Percentiles rank a stretch among this genome's conserved stretches.
These are phyloP conservation scores for Tinamus major DNA, from an alignment of 2,797 vertebrate genomes.

Conservation along the genomic window DNA sequence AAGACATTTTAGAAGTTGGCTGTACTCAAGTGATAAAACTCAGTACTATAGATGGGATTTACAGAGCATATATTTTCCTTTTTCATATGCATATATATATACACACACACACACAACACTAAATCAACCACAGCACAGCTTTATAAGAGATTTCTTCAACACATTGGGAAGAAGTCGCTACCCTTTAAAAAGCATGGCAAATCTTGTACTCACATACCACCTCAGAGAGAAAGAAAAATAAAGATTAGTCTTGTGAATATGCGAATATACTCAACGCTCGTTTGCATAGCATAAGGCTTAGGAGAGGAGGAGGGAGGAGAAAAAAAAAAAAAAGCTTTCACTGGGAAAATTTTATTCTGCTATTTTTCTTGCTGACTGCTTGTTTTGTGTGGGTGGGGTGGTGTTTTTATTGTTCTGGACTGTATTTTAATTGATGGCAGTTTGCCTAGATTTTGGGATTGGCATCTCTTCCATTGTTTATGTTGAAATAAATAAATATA, in stretches of 20 bases:
- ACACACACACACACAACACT: background rate
- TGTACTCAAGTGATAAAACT: background rate
- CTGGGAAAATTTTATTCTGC: constrained; percentile 36
- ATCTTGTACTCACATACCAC: background rate
- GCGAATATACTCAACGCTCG: background rate
- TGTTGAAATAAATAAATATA: constrained; percentile 48
- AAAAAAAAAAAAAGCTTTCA: constrained; percentile 23
- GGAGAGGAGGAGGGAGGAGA: background rate
- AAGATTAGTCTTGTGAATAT: background rate
- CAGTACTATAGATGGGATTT: background rate
- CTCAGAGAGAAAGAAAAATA: background rate
- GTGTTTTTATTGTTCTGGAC: constrained; percentile 65
- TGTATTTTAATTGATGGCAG: constrained; percentile 65
- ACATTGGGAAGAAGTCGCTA: background rate
- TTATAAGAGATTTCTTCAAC: background rate
- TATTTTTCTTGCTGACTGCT: constrained; percentile 60
- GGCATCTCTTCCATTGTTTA: constrained; percentile 53
- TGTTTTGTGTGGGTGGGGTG: constrained; percentile 63
- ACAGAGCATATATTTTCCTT: background rate
- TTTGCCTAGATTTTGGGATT: constrained; percentile 57
- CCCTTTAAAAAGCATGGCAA: background rate
- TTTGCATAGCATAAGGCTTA: background rate
- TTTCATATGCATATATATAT: background rate
- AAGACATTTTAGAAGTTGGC: background rate
- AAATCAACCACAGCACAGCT: background rate